Conservation (phyloP, 2,113 vertebrate species). For the Polypterus bichir region DNA sequence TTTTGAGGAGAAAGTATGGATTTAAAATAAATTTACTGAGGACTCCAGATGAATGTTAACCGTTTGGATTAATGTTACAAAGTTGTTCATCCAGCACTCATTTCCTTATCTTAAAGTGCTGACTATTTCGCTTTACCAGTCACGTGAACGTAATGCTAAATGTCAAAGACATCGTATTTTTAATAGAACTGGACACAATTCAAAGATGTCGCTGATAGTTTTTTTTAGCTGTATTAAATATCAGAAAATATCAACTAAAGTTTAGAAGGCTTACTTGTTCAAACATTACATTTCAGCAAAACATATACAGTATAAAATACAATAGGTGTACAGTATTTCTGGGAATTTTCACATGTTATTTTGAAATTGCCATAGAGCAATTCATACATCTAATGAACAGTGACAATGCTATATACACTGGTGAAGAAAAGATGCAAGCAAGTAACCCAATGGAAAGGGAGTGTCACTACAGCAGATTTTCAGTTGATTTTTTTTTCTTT, state of each 20-base stretch:
- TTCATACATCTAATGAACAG: no score
- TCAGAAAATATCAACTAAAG: conserved; percentile 1
- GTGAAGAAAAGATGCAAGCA: no score
- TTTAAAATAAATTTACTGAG: conserved; percentile 56
- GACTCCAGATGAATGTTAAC: conserved; percentile 66
- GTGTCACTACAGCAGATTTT: no score
- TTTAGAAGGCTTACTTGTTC: no score
- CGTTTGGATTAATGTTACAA: conserved; percentile 69
- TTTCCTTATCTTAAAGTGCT: conserved; percentile 69
- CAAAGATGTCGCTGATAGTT: conserved; percentile 45
- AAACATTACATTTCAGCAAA: no score
- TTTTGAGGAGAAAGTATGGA: conserved; percentile 51
- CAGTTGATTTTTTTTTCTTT: no score
- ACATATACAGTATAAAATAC: no score
- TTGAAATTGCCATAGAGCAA: no score
- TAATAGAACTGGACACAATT: conserved; percentile 43
- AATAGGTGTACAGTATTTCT: no score
- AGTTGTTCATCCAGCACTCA: conserved; percentile 64
- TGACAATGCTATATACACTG: no score
- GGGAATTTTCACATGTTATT: no score
- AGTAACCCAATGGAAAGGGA: no score
- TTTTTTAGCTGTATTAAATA: conserved; percentile 22
- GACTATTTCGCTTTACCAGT: conserved; percentile 84
- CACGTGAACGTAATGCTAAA: conserved; percentile 82
- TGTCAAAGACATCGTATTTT: conserved; percentile 71